Percentiles rank a stretch among this genome's conserved stretches.
These are phyloP conservation scores for Enhydra lutris DNA, from an alignment of 2,113 vertebrate species.

Conservation along the genomic window DNA sequence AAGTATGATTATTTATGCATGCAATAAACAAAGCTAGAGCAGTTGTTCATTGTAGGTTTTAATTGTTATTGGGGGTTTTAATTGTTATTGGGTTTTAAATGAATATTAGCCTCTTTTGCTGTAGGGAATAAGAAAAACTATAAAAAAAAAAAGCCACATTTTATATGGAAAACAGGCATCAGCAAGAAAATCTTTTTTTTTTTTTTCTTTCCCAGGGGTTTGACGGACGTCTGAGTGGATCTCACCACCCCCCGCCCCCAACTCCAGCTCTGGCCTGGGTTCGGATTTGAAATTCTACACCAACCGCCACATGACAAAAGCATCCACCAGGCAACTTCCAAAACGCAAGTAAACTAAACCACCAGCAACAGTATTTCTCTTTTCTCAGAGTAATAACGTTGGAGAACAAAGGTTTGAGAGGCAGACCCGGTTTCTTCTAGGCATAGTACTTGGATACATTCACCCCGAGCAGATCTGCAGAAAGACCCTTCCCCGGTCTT, in stretches of 20 bases:
- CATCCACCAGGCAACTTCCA: neutral
- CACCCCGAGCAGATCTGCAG: neutral
- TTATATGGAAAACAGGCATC: constrained; percentile 74
- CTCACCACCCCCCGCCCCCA: neutral
- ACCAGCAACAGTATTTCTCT: neutral
- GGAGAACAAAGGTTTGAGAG: constrained; percentile 57
- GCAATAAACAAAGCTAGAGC: constrained; percentile 85
- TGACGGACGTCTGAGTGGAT: neutral
- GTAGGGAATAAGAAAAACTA: constrained; percentile 82
- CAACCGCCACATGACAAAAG: neutral
- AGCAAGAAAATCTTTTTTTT: constrained; percentile 32
- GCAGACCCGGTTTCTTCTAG: constrained; percentile 25
- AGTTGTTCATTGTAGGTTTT: constrained; percentile 83
- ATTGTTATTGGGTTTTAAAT: constrained; percentile 85
- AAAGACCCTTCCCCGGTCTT: constrained; percentile 76
- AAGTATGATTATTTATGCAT: constrained; percentile 84
- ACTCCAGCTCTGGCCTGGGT: neutral
- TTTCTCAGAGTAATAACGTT: neutral
- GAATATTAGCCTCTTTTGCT: constrained; percentile 82
- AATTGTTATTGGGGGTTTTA: constrained; percentile 84
- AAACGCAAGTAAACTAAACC: neutral
- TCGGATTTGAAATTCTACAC: constrained; percentile 5
- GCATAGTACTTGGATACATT: constrained; percentile 56
- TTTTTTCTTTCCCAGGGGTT: neutral
- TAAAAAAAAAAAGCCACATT: constrained; percentile 76